Evolutionary conservation across 2,888 invertebrate species (phyloP).

Genomic region (Agrotis puta): DNA sequence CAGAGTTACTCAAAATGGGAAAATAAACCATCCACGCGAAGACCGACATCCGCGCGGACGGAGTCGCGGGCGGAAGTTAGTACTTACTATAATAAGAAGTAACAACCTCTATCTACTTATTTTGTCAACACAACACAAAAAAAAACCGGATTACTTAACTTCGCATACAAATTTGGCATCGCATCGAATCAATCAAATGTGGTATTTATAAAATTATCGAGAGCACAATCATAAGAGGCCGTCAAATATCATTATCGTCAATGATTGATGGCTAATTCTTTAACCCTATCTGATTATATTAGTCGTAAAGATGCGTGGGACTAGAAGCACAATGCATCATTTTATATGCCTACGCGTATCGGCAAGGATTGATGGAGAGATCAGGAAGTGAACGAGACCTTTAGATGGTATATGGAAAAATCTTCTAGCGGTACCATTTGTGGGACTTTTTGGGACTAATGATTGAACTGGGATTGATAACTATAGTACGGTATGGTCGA

Average conservation of each 20-base stretch:
- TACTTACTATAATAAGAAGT: too few relatives aligned
- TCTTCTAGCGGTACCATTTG: conserved; percentile 44
- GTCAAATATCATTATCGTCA: conserved; percentile 89
- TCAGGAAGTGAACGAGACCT: conserved; percentile 65
- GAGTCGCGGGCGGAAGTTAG: too few relatives aligned
- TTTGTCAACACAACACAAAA: conserved; percentile 37
- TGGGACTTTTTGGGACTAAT: conserved; percentile 32
- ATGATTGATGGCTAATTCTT: conserved; percentile 89
- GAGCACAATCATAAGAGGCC: conserved; percentile 82
- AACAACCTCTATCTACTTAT: background rate
- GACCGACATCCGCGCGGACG: too few relatives aligned
- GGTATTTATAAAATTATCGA: conserved; percentile 82
- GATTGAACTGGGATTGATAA: conserved; percentile 1
- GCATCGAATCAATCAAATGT: conserved; percentile 66
- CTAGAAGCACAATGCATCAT: conserved; percentile 86
- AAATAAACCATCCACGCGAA: too few relatives aligned
- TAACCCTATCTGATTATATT: conserved; percentile 83
- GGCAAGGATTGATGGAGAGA: conserved; percentile 65
- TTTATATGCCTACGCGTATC: conserved; percentile 73
- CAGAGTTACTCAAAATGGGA: too few relatives aligned
- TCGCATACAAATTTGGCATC: conserved; percentile 65
- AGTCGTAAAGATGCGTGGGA: conserved; percentile 88
- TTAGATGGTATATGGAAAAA: conserved; percentile 69
- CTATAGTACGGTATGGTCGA: background rate
- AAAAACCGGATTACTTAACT: conserved; percentile 59